Base-by-base conservation (phyloP, 2,113 vertebrate species). In the Ibidorhyncha struthersii region DNA sequence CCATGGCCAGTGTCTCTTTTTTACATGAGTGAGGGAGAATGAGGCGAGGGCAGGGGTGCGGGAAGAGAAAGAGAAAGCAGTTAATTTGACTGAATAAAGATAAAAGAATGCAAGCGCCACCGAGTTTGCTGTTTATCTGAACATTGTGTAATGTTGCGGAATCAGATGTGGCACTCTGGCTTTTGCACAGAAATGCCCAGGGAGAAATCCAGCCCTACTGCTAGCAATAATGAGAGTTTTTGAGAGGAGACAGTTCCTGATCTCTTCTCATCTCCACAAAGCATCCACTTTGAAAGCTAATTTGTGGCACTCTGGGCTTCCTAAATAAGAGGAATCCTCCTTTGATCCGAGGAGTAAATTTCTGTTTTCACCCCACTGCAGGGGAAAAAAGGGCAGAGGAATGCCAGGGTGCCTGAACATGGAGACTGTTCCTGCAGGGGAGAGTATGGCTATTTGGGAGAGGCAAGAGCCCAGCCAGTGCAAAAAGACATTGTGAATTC, bases 31-130 rank as follows among this genome's bases (percentile, higher is more conserved):
- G 69, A 96, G 96, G 79, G 62, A 96, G 90, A 95, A 77, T 59
- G 79, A 95, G 90, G 43, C 2, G 4, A 76, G 56, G 52, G 72
- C 5, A 7, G 47, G 59, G 50, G 58, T 72, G 71, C 2, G 0
- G 89, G 66, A 89, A 91, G 91, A 94, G 97, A 95, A 97, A 97
- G 49, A 72, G 96, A 93, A 95, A 96, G 97, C 96, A 71, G 97
- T 96, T 98, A 95, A 98, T 98, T 97, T 96, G 97, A 95, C 97
- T 98, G 98, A 98, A 98, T 98, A 98, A 97, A 98, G 97, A 96
- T 96, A 97, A 98, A 98, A 97, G 95, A 85, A 87, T 66, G 49
- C 34, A 71, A 97, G 94, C 41, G 0, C 96, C 82, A 62, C 61
- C 11, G 94, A 93, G 52, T 96, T 90, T 49, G 41, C 93, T 95